Conservation (phyloP, 2,113 vertebrate genomes). For the Craseonycteris thonglongyai region DNA sequence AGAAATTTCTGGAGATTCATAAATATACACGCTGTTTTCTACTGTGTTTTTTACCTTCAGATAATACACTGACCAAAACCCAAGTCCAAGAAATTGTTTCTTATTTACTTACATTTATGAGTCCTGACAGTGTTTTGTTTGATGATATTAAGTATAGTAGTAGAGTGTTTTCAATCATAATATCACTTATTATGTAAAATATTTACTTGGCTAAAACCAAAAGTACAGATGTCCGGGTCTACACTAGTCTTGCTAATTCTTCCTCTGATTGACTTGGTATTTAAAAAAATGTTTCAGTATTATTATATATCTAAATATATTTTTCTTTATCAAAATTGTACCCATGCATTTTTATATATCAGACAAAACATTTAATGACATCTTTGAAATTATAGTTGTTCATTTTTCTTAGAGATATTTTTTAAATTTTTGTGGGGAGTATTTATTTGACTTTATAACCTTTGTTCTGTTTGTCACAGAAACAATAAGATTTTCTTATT, state of each 20-base stretch:
- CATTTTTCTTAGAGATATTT: neutral
- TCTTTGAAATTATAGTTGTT: neutral
- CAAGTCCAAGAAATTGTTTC: neutral
- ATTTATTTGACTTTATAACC: neutral
- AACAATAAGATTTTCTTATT: neutral
- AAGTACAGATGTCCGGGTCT: neutral
- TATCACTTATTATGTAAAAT: neutral
- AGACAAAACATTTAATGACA: neutral
- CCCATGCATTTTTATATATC: neutral
- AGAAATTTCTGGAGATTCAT: neutral
- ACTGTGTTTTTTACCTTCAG: neutral
- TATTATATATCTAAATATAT: neutral
- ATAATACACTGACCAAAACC: neutral
- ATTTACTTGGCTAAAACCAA: neutral
- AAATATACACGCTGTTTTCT: neutral
- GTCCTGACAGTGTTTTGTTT: neutral
- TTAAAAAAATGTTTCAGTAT: neutral
- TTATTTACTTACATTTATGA: neutral
- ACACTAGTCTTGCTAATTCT: neutral
- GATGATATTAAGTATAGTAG: neutral
- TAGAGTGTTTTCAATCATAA: neutral
- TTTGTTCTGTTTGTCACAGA: neutral
- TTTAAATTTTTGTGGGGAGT: neutral
- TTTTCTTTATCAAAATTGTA: neutral
- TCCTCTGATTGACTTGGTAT: neutral